phyloP scores from a whole-genome alignment of 2,888 invertebrate genomes.

The Bombyx huttoni region DNA sequence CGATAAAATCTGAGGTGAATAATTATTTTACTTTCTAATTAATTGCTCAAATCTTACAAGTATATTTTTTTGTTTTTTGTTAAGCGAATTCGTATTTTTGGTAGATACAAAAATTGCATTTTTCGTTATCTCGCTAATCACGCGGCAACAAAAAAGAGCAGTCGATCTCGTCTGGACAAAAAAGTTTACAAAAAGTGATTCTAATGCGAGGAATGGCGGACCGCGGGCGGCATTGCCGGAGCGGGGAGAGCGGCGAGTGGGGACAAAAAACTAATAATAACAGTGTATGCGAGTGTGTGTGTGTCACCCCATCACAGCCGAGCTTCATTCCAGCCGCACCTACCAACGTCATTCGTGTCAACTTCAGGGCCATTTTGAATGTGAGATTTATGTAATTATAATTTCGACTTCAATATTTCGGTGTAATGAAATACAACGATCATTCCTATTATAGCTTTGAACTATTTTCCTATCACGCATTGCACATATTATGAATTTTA shows the following conservation, averaged over 20 bases:
- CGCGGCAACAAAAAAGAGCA: background rate
- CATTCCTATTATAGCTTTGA: no score
- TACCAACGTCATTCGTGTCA: conserved; percentile 45
- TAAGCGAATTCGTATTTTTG: no score
- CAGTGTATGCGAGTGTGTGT: conserved; percentile 27
- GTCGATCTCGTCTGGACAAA: conserved; percentile 25
- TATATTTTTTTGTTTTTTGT: no score
- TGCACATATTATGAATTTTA: no score
- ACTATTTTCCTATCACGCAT: no score
- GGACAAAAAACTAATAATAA: conserved; percentile 72
- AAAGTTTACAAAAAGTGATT: conserved; percentile 49
- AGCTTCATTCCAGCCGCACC: conserved; percentile 46
- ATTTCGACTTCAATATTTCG: no score
- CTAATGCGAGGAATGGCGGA: conserved; percentile 58
- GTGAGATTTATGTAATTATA: conserved; percentile 8
- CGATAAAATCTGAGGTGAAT: conserved; percentile 20
- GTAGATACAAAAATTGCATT: background rate
- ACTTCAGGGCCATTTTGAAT: conserved; percentile 46
- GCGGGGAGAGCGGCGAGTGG: conserved; percentile 39
- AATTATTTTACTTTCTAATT: conserved; percentile 17
- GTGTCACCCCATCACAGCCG: conserved; percentile 61
- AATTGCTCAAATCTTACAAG: conserved; percentile 6
- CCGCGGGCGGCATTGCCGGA: conserved; percentile 17
- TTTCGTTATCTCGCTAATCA: background rate
- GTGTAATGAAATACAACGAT: no score